Conservation (phyloP, 2,888 invertebrate species). For the Oscheius sp. region DNA sequence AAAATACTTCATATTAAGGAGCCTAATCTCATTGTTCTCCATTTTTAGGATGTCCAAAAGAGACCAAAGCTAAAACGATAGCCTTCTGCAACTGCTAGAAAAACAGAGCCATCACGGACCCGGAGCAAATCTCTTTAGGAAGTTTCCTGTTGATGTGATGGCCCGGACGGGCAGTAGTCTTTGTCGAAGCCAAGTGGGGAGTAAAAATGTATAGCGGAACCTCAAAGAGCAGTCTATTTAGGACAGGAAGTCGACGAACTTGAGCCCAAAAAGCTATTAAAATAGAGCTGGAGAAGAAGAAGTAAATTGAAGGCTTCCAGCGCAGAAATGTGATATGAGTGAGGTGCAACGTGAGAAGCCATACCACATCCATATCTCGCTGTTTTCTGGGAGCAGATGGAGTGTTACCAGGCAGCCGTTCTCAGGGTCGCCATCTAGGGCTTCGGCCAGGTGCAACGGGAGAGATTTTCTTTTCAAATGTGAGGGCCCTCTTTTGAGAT, state of each 20-base stretch:
- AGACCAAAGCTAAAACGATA: no score
- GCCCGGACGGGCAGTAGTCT: not conserved
- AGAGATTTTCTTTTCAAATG: not conserved
- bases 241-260: not conserved
- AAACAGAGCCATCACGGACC: not conserved
- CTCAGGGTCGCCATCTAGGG: not conserved
- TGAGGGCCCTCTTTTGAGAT: not conserved
- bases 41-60: no score
- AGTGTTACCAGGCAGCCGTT: no score
- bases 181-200: conserved; percentile 8
- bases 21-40: no score
- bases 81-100: not conserved
- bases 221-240: not conserved
- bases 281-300: not conserved
- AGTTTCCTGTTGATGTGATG: conserved; percentile 22
- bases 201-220: not conserved
- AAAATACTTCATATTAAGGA: conserved; percentile 14
- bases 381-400: conserved; percentile 15
- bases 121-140: conserved; percentile 17
- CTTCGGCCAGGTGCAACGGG: conserved; percentile 8
- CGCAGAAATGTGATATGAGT: conserved; percentile 22
- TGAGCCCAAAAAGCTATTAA: not conserved
- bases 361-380: conserved; percentile 14
- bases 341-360: conserved; percentile 29
- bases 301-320: conserved; percentile 26